Evolutionary conservation across 2,888 invertebrate species (phyloP), one percentile per base, ranked within the genome.

Genomic region (Clanis bilineata): DNA sequence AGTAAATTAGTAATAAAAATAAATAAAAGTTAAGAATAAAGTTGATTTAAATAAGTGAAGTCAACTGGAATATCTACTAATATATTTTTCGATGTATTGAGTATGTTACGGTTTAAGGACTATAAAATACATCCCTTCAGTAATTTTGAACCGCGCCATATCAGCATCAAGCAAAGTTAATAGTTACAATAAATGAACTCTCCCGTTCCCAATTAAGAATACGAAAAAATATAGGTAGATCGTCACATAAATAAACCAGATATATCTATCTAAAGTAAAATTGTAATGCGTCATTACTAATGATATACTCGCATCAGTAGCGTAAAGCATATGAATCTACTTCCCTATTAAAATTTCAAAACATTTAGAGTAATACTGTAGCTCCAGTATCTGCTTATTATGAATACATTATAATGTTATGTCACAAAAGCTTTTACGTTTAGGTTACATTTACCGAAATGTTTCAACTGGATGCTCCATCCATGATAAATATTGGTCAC

Each of bases 401-500:
- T 39, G 55, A 56, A 38, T 39, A 36, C 22, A 23, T 38, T 38
- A 39, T 56, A 39, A 47, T 25, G 23, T 39, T 23, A 56, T 45
- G 41, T 44, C 63, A 60, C 61, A 61, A 47, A 69, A 63, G 64
- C 70, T 68, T 71, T 67, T 64, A 71, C 38, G 55, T 56, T 57
- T 43, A 25, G 21, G 22, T 59, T 68, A 66, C 64, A 69, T 72
- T 70, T 64, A 70, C 61, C 65, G 73, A 74, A 75, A 70, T 64
- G 63, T 69, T 71, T 70, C 60, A 64, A 67, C 64, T 64, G 45
- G 59, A 72, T 62, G 65, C 66, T 59, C 63, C 58, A 56, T 65
- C 69, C 57, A 60, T 76, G 78, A 82, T 80, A 80, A 79, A 83
- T 78, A 77, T 72, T 66, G 67, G 69, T 65, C 66, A 68, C 72